phyloP scores from a whole-genome alignment of 2,113 vertebrate species.

The Pelobates fuscus region DNA sequence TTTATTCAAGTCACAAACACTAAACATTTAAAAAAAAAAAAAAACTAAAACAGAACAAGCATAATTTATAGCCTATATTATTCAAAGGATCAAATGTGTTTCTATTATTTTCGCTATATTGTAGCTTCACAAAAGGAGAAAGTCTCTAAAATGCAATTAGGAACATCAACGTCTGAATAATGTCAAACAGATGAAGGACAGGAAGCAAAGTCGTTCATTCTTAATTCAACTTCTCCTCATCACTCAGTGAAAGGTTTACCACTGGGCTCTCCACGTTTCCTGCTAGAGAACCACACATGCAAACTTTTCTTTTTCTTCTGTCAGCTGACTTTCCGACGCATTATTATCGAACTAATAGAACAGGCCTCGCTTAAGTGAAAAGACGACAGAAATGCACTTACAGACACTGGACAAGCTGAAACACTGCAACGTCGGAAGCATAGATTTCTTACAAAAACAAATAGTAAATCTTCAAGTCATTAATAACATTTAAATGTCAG shows the following conservation, averaged over 20 bases:
- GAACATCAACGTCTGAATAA: background rate
- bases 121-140: no score
- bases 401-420: background rate
- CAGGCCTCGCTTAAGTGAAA: background rate
- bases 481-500: no score
- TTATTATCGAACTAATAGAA: background rate
- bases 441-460: background rate
- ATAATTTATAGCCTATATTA: no score
- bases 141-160: background rate
- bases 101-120: no score
- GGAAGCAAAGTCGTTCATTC: conserved; percentile 2
- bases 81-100: no score
- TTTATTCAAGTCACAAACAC: no score
- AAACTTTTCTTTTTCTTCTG: background rate
- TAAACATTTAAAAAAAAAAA: no score
- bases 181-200: conserved; percentile 1
- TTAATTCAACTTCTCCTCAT: conserved; percentile 4
- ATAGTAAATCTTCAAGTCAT: no score
- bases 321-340: background rate
- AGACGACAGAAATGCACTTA: background rate
- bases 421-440: background rate
- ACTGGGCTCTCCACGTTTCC: background rate
- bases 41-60: no score
- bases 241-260: background rate
- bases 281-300: background rate